Evolutionary conservation across 2,797 vertebrate genomes (phyloP).

Genomic region (Peromyscus attwateri): DNA sequence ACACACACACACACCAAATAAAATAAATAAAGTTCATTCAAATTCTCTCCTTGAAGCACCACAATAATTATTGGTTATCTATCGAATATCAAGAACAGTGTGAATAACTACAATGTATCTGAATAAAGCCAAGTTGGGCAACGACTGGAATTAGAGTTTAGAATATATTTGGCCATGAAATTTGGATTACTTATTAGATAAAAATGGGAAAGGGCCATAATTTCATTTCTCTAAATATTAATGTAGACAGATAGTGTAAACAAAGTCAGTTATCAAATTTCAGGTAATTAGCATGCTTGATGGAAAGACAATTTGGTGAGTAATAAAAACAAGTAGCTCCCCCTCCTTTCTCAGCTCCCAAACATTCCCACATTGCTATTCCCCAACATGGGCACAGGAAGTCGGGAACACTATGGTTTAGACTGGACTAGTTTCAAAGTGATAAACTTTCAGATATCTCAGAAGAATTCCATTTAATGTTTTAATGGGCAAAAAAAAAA

Average conservation of each 20-base stretch:
- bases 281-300: background rate
- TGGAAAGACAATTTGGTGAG: background rate
- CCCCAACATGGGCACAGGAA: background rate
- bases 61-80: background rate
- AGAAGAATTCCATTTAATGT: slow-evolving; percentile 43
- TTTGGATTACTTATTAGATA: slow-evolving; percentile 34
- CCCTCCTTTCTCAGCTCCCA: background rate
- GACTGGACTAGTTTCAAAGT: slow-evolving; percentile 35
- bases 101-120: slow-evolving; percentile 31
- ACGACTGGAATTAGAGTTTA: slow-evolving; percentile 3
- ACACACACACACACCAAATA: background rate
- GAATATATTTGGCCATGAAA: slow-evolving; percentile 19
- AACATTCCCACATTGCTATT: background rate
- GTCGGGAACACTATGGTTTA: background rate
- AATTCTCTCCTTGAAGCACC: slow-evolving; percentile 2
- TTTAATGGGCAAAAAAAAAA: background rate
- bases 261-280: background rate
- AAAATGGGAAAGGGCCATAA: background rate
- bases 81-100: background rate
- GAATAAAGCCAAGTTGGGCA: slow-evolving; percentile 18
- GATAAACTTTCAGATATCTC: slow-evolving; percentile 31
- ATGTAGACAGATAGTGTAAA: background rate
- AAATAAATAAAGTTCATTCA: background rate
- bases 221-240: slow-evolving; percentile 29
- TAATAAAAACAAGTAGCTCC: slow-evolving; percentile 36